phyloP scores from a whole-genome alignment of 2,888 invertebrate genomes.

The Lithodes maja region DNA sequence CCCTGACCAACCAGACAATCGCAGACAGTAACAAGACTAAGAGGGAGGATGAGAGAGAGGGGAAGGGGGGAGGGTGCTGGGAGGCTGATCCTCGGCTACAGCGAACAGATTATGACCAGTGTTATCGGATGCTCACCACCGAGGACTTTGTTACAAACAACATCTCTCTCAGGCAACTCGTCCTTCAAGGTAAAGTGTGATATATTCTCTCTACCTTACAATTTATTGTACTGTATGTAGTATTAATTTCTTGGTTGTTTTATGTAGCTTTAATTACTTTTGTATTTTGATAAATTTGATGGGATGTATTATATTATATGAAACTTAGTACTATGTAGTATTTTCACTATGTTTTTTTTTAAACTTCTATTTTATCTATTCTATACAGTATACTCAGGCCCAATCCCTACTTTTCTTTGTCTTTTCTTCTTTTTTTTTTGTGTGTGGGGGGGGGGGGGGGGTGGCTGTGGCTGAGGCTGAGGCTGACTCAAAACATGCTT shows the following conservation, averaged over 20 bases:
- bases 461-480: too few species aligned
- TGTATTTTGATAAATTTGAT: too few species aligned
- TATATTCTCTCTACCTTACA: not conserved
- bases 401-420: too few species aligned
- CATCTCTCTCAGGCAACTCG: conserved; percentile 61
- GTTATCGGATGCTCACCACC: conserved; percentile 46
- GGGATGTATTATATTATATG: too few species aligned
- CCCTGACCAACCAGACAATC: conserved; percentile 35
- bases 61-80: conserved; percentile 56
- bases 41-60: conserved; percentile 13
- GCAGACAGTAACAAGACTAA: conserved; percentile 5
- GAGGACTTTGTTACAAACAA: conserved; percentile 38
- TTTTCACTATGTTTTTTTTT: too few species aligned
- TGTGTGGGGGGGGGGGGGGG: too few species aligned
- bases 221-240: not conserved
- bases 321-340: too few species aligned
- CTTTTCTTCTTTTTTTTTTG: too few species aligned
- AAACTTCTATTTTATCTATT: too few species aligned
- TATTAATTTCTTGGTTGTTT: not conserved
- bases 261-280: too few species aligned
- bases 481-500: too few species aligned
- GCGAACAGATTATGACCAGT: conserved; percentile 54
- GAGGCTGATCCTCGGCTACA: conserved; percentile 63
- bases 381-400: too few species aligned
- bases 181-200: conserved; percentile 54